Base-by-base conservation (phyloP, 1,140 invertebrate genomes). In the Papilio polytes region DNA sequence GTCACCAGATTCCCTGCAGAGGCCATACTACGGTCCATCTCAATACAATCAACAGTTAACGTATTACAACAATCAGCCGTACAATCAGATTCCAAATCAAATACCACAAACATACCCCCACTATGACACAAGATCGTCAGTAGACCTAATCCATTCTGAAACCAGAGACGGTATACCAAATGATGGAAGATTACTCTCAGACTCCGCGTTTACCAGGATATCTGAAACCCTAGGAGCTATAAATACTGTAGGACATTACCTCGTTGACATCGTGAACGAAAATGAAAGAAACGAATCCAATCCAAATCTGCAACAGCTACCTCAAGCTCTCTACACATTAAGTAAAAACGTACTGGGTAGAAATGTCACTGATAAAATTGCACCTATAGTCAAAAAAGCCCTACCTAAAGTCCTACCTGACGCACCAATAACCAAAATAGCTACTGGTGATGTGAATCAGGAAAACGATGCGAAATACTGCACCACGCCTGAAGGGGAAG, bases 181-280 rank as follows among this genome's bases (percentile, higher is more conserved):
- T 74, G 91, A 93, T 82, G 94, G 93, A 66, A 91, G 96, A 78
- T 83, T 96, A 36, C 88, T 96, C 2, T 96, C 96, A 10, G 94
- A 96, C 18, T 96, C 96, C 6, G 95, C 96, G 0, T 96, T 97
- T 70, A 95, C 95, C 80, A 96, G 94, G 84, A 97, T 97, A 89
- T 96, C 96, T 1, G 96, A 97, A 92, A 97, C 96, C 3, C 89
- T 97, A 10, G 98, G 97, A 80, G 97, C 97, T 26, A 96, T 98
- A 6, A 98, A 98, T 84, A 98, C 97, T 18, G 97, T 98, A 0
- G 98, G 98, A 0, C 96, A 97, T 87, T 98, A 98, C 88, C 96
- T 98, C 74, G 97, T 98, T 0, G 98, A 98, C 84, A 97, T 98
- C 95, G 98, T 95, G 0, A 96, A 86, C 80, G 95, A 89, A 80